Evolutionary conservation across 2,797 vertebrate species (phyloP), one percentile per base, ranked within the genome.

Genomic region (Gambusia yucatana): DNA sequence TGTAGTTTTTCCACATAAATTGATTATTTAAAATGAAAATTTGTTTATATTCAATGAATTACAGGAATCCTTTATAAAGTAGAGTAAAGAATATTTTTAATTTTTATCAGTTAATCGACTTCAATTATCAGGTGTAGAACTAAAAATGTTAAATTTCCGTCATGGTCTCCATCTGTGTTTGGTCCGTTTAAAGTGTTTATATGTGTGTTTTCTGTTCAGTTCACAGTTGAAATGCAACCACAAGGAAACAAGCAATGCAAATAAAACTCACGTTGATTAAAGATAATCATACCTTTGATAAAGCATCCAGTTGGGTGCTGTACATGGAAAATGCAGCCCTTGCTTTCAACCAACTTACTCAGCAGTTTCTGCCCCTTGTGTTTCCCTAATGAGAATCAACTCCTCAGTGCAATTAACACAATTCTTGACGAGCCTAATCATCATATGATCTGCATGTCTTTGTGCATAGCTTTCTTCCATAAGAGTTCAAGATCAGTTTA

Each of bases 331-430:
- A 72, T 33, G 41, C 63, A 28, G 72, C 3, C 3, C 48, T 80
- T 75, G 22, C 52, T 48, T 44, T 28, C 16, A n/a, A 59, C 30
- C n/a, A 57, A 50, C 73, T 80, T 43, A 59, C 44, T 50, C 36
- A 72, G 74, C 67, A 72, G 50, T 72, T 14, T 11, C 28, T 61
- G 50, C 65, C 50, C 41, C 48, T 28, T 75, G 72, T 30, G 78
- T 75, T 69, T 74, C 57, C 39, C 28, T 75, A 75, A 75, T 36
- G 50, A 71, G 73, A n/a, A 70, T 39, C 7, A 28, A 16, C 46
- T 48, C 14, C 25, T 71, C 63, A 41, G 43, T 47, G 48, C 30
- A 69, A 33, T 39, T 9, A 33, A 70, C 22, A 13, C 39, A 69
- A 41, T 43, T 57, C 43, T 30, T 50, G 30, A 33, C 44, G 47